Evolutionary conservation across 2,797 vertebrate species (phyloP), one percentile per base, ranked within the genome.

Genomic region (Enteromius treurensis): DNA sequence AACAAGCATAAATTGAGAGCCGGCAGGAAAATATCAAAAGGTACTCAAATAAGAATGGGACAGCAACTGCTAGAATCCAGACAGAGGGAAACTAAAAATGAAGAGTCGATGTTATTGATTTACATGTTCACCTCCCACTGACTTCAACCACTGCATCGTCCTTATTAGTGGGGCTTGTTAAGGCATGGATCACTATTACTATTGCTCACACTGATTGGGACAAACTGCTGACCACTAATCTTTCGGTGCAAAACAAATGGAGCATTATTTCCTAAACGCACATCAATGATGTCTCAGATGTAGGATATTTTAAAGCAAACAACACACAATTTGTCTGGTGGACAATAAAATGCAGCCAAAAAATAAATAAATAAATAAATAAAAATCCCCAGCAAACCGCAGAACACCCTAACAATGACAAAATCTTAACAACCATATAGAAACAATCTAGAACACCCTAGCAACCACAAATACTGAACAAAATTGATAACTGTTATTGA

Each of bases 51-150:
- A 69, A 37, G 67, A 19, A 82, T n/a, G 62, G 32, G 37, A 64
- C 26, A 32, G 45, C 6, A 10, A 45, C 73, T 74, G 40, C 49
- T 29, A 6, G 23, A 68, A 79, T 34, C 23, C 21, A 53, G 45
- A 17, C 7, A 10, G 62, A 37, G 32, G 34, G 6, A 15, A 70
- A 69, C 26, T 68, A 23, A 77, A 58, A 69, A 83, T 77, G 4
- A 68, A 76, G 55, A 47, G 62, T 65, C 64, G 10, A 58, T 77
- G 23, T 29, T 69, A 58, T 77, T 77, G 81, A 82, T 77, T 82
- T 11, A 55, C 21, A 15, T 42, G 14, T 67, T 76, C 32, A 53
- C 15, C 14, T 75, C 34, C 37, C 23, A 67, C 64, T 2, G 64
- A 69, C 62, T 64, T 67, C 77, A 32, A n/a, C 42, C 1, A 8